These are phyloP conservation scores for Cephus pulcher DNA, from an alignment of 2,888 invertebrate genomes.

Conservation along the genomic window DNA sequence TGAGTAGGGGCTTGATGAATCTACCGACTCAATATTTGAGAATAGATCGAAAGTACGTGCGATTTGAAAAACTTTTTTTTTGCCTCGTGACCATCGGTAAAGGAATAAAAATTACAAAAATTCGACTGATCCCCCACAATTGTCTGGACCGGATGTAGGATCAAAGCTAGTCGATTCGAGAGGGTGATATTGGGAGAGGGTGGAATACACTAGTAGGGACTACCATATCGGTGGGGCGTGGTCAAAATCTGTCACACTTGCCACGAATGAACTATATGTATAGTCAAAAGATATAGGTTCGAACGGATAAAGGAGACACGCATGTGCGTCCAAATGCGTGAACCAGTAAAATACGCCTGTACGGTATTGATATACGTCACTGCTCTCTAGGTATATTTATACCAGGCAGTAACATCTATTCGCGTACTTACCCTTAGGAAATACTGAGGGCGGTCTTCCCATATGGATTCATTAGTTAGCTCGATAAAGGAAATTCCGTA, in stretches of 20 bases:
- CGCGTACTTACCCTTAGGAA: not conserved
- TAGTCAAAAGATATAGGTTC: slow-evolving; percentile 4
- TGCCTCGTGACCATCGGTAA: not conserved
- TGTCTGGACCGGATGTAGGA: slow-evolving; percentile 39
- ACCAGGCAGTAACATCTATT: not conserved
- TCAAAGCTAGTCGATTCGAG: slow-evolving; percentile 52
- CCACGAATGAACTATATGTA: slow-evolving; percentile 51
- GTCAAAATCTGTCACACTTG: slow-evolving; percentile 65
- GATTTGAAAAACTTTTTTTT: not conserved
- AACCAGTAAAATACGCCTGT: not conserved
- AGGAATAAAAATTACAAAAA: not conserved
- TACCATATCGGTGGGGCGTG: slow-evolving; percentile 65
- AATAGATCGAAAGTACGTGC: not conserved
- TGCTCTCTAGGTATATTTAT: not conserved
- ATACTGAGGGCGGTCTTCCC: not conserved
- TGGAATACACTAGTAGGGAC: slow-evolving; percentile 29
- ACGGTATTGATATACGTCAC: slow-evolving; percentile 1
- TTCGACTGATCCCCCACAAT: not conserved
- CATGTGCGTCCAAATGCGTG: slow-evolving; percentile 4
- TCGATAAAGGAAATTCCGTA: not conserved
- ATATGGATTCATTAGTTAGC: not conserved
- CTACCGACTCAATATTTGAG: not conserved
- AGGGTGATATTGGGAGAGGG: slow-evolving; percentile 6
- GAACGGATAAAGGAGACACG: not conserved
- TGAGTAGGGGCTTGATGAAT: not conserved